phyloP scores from a whole-genome alignment of 2,888 invertebrate species.

The Lordiphosa andalusiaca region DNA sequence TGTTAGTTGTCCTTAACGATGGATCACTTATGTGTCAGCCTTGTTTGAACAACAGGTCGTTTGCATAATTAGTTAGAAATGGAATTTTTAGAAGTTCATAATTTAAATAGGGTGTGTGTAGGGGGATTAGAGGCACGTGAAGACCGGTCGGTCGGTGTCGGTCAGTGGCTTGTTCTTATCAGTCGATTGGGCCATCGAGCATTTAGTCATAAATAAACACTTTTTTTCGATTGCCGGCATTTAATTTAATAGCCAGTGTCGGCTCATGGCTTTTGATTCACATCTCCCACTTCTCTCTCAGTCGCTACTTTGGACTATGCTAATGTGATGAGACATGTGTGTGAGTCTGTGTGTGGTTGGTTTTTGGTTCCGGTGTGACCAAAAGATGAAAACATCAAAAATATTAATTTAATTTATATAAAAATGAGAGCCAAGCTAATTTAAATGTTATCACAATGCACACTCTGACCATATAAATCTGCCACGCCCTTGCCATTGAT shows the following conservation, averaged over 20 bases:
- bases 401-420: slow-evolving; percentile 42
- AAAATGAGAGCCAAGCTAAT: slow-evolving; percentile 32
- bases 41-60: too few species aligned
- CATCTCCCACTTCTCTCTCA: slow-evolving; percentile 27
- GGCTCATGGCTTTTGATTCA: slow-evolving; percentile 56
- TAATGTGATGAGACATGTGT: slow-evolving; percentile 46
- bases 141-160: too few species aligned
- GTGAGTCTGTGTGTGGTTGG: too few species aligned
- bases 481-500: slow-evolving; percentile 49
- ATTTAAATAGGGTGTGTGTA: too few species aligned
- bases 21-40: too few species aligned
- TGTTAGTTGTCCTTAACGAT: too few species aligned
- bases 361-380: slow-evolving; percentile 52
- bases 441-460: slow-evolving; percentile 28
- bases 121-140: too few species aligned
- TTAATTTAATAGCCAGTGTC: slow-evolving; percentile 43
- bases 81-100: too few species aligned
- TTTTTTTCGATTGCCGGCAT: slow-evolving; percentile 55
- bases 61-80: too few species aligned
- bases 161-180: too few species aligned
- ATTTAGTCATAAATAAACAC: slow-evolving; percentile 53
- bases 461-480: slow-evolving; percentile 38
- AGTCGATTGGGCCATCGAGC: slow-evolving; percentile 6
- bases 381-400: slow-evolving; percentile 35
- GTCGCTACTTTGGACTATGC: slow-evolving; percentile 41